Base-by-base conservation (phyloP, 2,797 vertebrate genomes). In the Eulemur coronatus region DNA sequence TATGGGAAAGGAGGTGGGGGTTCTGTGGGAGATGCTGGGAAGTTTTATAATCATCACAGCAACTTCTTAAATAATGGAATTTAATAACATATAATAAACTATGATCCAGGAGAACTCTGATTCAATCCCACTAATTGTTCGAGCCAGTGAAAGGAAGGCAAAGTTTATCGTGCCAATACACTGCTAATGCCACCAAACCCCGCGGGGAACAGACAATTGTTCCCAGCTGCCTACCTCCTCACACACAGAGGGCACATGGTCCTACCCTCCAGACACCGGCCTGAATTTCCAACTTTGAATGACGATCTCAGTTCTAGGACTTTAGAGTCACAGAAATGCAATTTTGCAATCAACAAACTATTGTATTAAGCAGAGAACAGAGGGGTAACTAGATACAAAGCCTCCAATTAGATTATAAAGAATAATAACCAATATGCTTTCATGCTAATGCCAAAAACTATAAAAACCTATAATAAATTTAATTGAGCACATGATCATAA, bases 381-480 rank as follows among this genome's bases (percentile, higher is more conserved):
- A 95, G 91, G 20, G 3, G 0, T 46, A 88, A 84, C 41, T 0
- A 15, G 96, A 91, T 70, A 95, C 97, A 97, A 98, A 97, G 96
- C 93, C 90, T 96, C 97, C 97, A 97, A 98, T 98, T 96, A 97
- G 94, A 26, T 95, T 57, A 94, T 43, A 87, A 98, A 96, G 97
- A 97, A 97, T 97, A 97, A 98, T 95, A 96, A 96, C 92, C 97
- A 96, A 81, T 97, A 94, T 97, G 96, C 96, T 98, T 98, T 92
- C 95, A 96, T 43, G 94, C 69, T 96, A 97, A 97, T 96, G 97
- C 97, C 98, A 98, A 97, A 97, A 98, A 97, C 94, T 95, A 97
- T 79, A 97, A 97, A 98, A 98, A 97, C 97, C 98, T 98, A 93
- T 92, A 98, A 98, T 96, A 97, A 93, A 97, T 73, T 96, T 95